Percentiles rank a stretch among this genome's conserved stretches.
Conservation (phyloP, 1,140 invertebrate species). For the Diploscapter pachys region DNA sequence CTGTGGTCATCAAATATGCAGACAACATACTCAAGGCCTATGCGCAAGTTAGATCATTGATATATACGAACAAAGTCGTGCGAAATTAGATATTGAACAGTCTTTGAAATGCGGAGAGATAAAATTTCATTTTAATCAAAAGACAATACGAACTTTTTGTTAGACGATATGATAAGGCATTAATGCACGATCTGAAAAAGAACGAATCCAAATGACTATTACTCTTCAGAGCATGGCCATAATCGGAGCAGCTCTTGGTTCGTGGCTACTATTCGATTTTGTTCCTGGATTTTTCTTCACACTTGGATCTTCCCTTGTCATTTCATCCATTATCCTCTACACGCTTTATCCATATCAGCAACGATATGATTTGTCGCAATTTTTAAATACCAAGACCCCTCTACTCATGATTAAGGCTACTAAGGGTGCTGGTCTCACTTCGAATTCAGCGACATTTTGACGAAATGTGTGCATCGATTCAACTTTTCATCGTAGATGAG, state of each 20-base stretch:
- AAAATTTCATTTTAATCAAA: no score
- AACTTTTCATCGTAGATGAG: no score
- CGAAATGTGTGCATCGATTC: no score
- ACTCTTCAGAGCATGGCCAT: slow-evolving; percentile 45
- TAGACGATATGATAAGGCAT: no score
- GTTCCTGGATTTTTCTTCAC: slow-evolving; percentile 51
- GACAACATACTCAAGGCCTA: slow-evolving; percentile 83
- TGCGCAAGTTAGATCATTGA: slow-evolving; percentile 37
- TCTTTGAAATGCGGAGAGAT: no score
- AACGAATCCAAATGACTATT: neutral
- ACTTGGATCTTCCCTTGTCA: slow-evolving; percentile 47
- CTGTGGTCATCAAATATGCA: slow-evolving; percentile 91
- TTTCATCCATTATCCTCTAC: slow-evolving; percentile 26
- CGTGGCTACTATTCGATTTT: slow-evolving; percentile 57
- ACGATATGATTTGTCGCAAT: neutral
- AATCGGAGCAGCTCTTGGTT: slow-evolving; percentile 56
- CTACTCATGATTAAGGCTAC: slow-evolving; percentile 11
- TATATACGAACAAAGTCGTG: no score
- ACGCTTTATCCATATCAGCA: slow-evolving; percentile 25
- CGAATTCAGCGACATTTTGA: no score
- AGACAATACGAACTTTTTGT: no score
- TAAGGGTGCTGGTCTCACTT: neutral
- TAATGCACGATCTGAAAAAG: no score
- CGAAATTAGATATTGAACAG: no score
- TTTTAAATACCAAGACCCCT: neutral